Conservation (phyloP, 2,113 vertebrate species). For the Ciconia maguari region DNA sequence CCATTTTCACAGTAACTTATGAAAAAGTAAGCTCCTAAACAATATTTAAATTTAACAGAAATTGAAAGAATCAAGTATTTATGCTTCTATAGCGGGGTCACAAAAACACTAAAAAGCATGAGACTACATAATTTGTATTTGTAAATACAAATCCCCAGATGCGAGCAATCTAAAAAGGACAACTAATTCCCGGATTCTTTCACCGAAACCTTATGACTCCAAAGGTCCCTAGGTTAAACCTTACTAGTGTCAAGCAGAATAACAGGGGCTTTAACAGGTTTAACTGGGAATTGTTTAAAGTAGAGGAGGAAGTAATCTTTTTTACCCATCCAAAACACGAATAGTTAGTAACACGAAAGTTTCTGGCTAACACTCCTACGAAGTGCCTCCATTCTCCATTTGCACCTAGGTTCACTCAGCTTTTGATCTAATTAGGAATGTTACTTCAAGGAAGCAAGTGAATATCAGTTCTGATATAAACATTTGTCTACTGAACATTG, state of each 20-base stretch:
- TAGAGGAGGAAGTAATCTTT: background rate
- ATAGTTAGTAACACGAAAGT: background rate
- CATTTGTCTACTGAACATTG: background rate
- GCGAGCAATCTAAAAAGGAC: background rate
- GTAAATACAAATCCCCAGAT: background rate
- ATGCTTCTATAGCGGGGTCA: background rate
- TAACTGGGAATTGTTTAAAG: background rate
- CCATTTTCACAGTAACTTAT: background rate
- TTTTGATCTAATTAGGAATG: background rate
- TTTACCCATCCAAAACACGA: background rate
- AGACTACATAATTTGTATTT: background rate
- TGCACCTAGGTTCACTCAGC: background rate
- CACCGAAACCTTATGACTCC: background rate
- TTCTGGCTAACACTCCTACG: background rate
- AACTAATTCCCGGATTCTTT: background rate
- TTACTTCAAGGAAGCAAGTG: background rate
- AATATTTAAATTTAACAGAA: background rate
- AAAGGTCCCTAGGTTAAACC: background rate
- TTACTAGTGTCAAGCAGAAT: background rate
- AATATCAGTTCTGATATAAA: background rate
- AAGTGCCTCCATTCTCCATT: background rate
- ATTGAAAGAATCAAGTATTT: background rate
- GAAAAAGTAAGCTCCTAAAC: background rate
- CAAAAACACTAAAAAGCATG: background rate
- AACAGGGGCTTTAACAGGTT: background rate